A percentile compares a stretch with the other conserved stretches of the same genome.
Conservation (phyloP, 2,797 vertebrate species). For the Falco peregrinus region DNA sequence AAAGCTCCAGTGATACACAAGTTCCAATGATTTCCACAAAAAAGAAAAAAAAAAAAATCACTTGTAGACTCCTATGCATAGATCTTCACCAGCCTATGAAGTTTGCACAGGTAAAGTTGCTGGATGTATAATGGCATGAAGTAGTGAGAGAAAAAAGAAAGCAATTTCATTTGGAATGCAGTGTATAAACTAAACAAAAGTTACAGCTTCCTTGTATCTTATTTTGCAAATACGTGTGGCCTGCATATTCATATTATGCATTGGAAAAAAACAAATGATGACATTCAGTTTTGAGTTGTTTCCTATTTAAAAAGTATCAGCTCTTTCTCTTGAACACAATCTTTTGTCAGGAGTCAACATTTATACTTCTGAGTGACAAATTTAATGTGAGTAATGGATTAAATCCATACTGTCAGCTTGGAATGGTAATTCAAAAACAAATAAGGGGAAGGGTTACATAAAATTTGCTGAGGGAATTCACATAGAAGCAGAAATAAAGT, state of each 20-base stretch:
- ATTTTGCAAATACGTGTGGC: background rate
- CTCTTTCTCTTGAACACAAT: background rate
- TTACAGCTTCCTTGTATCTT: background rate
- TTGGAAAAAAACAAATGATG: background rate
- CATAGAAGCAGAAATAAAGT: background rate
- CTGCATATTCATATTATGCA: background rate
- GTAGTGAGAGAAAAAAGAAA: background rate
- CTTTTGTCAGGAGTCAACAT: background rate
- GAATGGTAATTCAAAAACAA: background rate
- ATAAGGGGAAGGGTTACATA: background rate
- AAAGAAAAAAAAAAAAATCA: background rate
- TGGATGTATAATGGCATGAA: background rate
- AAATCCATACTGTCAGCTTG: background rate
- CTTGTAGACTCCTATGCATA: background rate
- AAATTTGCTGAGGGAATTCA: background rate
- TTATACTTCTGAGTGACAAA: background rate
- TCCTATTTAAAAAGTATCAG: background rate
- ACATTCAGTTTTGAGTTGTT: background rate
- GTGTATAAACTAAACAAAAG: background rate
- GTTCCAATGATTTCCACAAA: background rate
- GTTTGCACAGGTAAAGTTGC: background rate
- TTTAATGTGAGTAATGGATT: background rate
- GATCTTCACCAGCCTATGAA: background rate
- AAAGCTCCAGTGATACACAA: background rate
- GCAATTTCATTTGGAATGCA: background rate